Conservation (phyloP, 1,140 invertebrate genomes). For the Ctenoplectra terminalis region DNA sequence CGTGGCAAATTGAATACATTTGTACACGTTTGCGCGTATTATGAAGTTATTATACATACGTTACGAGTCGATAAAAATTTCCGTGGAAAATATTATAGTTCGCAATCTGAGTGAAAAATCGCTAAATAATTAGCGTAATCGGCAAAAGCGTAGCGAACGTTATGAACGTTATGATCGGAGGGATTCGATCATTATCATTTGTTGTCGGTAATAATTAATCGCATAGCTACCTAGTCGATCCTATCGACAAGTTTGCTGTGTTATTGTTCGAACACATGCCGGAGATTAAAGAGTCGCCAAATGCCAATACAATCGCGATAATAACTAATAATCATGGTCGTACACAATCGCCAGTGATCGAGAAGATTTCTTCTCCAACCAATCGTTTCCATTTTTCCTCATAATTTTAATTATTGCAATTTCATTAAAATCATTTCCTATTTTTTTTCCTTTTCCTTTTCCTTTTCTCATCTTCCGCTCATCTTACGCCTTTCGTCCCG, state of each 20-base stretch:
- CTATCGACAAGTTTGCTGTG: neutral
- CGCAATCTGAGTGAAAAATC: conserved; percentile 11
- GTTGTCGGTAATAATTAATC: neutral
- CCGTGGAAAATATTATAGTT: conserved; percentile 23
- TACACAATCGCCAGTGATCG: neutral
- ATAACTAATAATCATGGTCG: neutral
- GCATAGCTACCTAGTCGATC: neutral
- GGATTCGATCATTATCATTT: neutral
- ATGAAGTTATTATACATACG: neutral
- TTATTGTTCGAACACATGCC: neutral
- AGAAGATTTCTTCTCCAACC: too few species aligned
- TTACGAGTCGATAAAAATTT: conserved; percentile 22
- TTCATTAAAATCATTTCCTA: neutral
- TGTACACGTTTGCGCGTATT: neutral
- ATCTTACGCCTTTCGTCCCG: too few species aligned
- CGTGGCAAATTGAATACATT: neutral
- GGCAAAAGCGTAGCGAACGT: neutral
- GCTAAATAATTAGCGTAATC: conserved; percentile 14
- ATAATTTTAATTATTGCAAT: neutral
- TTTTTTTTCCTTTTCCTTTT: neutral
- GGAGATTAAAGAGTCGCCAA: neutral
- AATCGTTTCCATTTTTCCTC: neutral
- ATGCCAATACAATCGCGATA: neutral
- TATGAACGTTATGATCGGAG: neutral
- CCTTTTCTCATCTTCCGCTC: neutral